These are phyloP conservation scores for Chelonia mydas DNA, from an alignment of 2,797 vertebrate genomes.

Conservation along the genomic window DNA sequence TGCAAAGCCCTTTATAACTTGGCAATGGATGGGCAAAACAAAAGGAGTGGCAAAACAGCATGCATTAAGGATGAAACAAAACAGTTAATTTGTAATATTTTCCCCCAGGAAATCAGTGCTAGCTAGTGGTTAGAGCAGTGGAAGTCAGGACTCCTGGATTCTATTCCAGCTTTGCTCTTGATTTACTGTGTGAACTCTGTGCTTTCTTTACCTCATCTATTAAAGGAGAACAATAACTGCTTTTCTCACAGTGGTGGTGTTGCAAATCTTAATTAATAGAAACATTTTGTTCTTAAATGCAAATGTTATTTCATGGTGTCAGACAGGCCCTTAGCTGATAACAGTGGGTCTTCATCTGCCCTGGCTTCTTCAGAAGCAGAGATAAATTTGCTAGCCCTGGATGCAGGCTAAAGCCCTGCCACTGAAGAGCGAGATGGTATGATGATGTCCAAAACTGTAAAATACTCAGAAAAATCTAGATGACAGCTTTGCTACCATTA, in stretches of 20 bases:
- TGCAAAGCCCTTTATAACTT: background rate
- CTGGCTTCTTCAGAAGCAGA: background rate
- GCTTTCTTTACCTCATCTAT: background rate
- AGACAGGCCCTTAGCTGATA: background rate
- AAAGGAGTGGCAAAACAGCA: background rate
- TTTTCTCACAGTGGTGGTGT: background rate
- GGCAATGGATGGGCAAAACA: background rate
- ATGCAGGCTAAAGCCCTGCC: background rate
- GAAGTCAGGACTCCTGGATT: background rate
- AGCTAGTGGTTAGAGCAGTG: background rate
- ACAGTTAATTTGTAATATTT: background rate
- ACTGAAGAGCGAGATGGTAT: background rate
- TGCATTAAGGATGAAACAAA: background rate
- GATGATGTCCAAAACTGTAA: background rate
- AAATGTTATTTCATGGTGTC: background rate
- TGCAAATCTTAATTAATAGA: background rate
- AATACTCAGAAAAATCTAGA: background rate
- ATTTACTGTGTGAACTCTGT: background rate
- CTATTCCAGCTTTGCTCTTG: background rate
- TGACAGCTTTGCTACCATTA: background rate
- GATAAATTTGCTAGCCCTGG: background rate
- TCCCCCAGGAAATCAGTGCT: background rate
- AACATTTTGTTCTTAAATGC: background rate
- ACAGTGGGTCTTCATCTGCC: background rate
- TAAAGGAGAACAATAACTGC: background rate